Evolutionary conservation across 1,140 invertebrate genomes (phyloP), one percentile per base, ranked within the genome.

Genomic region (Pectinophora gossypiella): DNA sequence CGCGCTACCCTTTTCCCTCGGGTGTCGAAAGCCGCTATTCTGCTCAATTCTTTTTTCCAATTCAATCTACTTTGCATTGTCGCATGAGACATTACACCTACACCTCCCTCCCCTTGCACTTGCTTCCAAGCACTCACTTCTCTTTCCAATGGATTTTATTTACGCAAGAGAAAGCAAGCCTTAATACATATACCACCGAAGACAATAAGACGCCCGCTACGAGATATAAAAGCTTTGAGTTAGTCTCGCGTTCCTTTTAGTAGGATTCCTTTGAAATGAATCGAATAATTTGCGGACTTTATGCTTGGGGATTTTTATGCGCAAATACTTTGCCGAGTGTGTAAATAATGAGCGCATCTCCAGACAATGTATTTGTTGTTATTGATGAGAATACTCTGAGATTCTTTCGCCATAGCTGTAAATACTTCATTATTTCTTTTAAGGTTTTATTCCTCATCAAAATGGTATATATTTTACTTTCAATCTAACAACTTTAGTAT

Each of bases 61-160:
- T 84, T 83, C 83, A 85, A 86, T 86, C 77, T 86, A 85, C 76
- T 86, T 86, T 86, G 79, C 79, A 86, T 86, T 82, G 79, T 83
- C 81, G 72, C 72, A 83, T 83, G 80, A 83, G 66, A 73, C 79
- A 81, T 86, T 86, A 86, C 76, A 82, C 76, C 78, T 84, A 77
- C 71, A 50, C 56, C 61, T 61, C 53, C 2, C 3, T 64, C 59
- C 72, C 67, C 67, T 65, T 80, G 79, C 79, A 78, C 70, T 80
- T 75, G 66, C 59, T 69, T 57, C 61, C 64, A 69, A 78, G 61
- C 72, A 77, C 80, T 76, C 72, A 77, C 80, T 77, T 77, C 63
- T 76, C 68, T 76, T 65, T 75, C 72, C 80, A 72, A 78, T 84
- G 73, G 75, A 85, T 86, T 86, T 85, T 85, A 85, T 86, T 82